Evolutionary conservation across 2,888 invertebrate species (phyloP).

Genomic region (Frankliniella fusca): DNA sequence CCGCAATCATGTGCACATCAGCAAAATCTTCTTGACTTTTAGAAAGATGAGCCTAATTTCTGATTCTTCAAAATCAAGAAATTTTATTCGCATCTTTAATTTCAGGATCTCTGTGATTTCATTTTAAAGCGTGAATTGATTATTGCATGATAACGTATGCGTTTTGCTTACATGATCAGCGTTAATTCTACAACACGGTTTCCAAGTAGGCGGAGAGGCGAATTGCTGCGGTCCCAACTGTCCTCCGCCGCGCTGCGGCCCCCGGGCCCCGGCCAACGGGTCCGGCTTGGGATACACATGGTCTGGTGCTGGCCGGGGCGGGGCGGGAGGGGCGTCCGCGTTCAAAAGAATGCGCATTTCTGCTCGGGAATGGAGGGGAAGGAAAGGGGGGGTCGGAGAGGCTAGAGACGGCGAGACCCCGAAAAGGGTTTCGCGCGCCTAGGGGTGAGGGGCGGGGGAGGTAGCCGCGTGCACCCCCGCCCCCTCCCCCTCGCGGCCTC

Average conservation of each 20-base stretch:
- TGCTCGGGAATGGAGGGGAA: not conserved
- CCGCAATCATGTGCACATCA: too few species aligned
- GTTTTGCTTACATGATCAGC: not conserved
- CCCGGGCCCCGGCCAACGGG: not conserved
- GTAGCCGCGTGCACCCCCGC: not conserved
- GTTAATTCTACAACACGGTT: not conserved
- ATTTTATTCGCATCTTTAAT: too few species aligned
- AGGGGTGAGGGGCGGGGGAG: not conserved
- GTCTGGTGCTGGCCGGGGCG: not conserved
- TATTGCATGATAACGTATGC: not conserved
- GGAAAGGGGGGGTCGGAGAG: not conserved
- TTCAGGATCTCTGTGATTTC: too few species aligned
- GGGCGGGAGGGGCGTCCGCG: not conserved
- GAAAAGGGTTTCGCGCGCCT: not conserved
- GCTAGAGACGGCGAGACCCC: not conserved
- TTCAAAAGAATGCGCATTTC: conserved; percentile 19
- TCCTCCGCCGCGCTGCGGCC: not conserved
- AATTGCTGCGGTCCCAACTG: not conserved
- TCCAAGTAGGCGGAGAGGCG: not conserved
- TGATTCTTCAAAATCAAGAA: too few species aligned
- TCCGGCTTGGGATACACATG: not conserved
- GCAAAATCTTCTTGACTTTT: too few species aligned
- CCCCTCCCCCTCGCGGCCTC: not conserved
- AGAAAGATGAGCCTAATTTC: too few species aligned
- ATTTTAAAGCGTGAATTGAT: too few species aligned